Conservation (phyloP, 2,888 invertebrate species). For the Endotricha flammealis region DNA sequence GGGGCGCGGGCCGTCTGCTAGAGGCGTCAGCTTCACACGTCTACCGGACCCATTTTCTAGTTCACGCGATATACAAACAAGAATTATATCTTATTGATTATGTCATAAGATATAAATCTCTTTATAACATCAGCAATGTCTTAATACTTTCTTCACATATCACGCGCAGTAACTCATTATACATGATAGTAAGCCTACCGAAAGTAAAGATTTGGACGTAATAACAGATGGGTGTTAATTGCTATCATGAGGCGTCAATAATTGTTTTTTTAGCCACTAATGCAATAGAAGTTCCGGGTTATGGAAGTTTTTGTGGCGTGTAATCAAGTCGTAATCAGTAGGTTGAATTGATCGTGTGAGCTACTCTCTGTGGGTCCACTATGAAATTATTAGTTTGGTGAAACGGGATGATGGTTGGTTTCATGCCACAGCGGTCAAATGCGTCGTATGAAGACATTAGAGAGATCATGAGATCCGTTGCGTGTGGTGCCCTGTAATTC, state of each 20-base stretch:
- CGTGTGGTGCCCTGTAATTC: constrained; percentile 62
- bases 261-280: constrained; percentile 70
- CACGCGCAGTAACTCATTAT: constrained; percentile 47
- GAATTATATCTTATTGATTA: constrained; percentile 34
- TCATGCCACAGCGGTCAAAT: constrained; percentile 45
- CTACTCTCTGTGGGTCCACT: constrained; percentile 46
- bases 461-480: constrained; percentile 62
- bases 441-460: constrained; percentile 70
- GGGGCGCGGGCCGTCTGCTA: constrained; percentile 48
- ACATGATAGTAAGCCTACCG: constrained; percentile 54
- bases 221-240: constrained; percentile 76
- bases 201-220: constrained; percentile 65
- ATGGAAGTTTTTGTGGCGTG: constrained; percentile 71
- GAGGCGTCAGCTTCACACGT: constrained; percentile 68
- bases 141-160: constrained; percentile 34
- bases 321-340: constrained; percentile 72
- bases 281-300: constrained; percentile 71
- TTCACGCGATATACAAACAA: constrained; percentile 20
- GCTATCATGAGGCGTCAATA: constrained; percentile 73
- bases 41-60: constrained; percentile 45
- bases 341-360: constrained; percentile 70
- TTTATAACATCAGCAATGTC: constrained; percentile 16
- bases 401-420: constrained; percentile 47
- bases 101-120: constrained; percentile 37
- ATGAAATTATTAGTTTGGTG: constrained; percentile 66